Evolutionary conservation across 1,140 invertebrate species (phyloP).

Genomic region (Zaprionus inermis): DNA sequence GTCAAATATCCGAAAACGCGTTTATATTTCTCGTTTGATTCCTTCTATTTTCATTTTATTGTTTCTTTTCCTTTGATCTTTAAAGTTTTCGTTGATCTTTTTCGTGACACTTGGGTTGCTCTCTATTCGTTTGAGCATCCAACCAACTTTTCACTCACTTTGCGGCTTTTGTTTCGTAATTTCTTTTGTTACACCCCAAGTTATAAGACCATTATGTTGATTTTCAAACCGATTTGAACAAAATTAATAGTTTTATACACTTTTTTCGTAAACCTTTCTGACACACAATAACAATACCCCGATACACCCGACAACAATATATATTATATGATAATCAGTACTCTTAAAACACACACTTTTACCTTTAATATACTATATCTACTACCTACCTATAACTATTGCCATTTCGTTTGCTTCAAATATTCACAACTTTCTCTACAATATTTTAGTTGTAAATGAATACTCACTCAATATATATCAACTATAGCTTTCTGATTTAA

Average conservation of each 20-base stretch:
- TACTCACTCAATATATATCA: conserved; percentile 40
- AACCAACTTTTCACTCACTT: conserved; percentile 14
- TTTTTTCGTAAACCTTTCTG: conserved; percentile 1
- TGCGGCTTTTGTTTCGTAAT: conserved; percentile 26
- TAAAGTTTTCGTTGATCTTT: conserved; percentile 27
- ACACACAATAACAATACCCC: conserved; percentile 19
- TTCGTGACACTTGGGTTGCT: conserved; percentile 6
- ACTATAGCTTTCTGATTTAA: conserved; percentile 31
- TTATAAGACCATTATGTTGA: conserved; percentile 16
- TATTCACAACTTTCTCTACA: conserved; percentile 33
- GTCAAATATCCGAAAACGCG: conserved; percentile 39
- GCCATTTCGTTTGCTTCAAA: conserved; percentile 38
- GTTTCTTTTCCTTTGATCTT: conserved; percentile 18
- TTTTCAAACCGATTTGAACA: conserved; percentile 12
- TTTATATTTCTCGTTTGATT: conserved; percentile 44
- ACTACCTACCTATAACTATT: conserved; percentile 18
- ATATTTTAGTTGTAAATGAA: conserved; percentile 49
- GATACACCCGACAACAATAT: conserved; percentile 5
- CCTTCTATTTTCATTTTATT: conserved; percentile 23
- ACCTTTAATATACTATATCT: conserved; percentile 11
- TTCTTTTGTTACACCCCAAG: conserved; percentile 12
- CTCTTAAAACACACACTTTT: conserved; percentile 33
- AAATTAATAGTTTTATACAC: conserved; percentile 14
- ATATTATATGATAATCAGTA: conserved; percentile 32
- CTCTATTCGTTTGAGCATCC: conserved; percentile 1